phyloP scores from a whole-genome alignment of 92 coral and sea anemone genomes.

The Ricordea florida region DNA sequence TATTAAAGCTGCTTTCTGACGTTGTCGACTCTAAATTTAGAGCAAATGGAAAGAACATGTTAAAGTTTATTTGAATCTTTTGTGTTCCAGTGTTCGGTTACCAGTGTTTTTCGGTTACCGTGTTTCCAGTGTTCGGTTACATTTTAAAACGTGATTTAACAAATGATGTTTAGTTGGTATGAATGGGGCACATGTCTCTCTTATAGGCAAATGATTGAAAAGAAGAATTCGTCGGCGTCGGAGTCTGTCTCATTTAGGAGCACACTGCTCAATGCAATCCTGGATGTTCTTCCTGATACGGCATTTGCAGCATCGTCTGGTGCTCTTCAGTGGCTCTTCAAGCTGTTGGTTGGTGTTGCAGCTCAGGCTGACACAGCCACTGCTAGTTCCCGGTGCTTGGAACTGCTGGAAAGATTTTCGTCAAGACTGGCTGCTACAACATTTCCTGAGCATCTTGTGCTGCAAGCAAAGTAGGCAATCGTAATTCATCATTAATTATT shows the following conservation, averaged over 20 bases:
- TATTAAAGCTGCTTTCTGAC: no score
- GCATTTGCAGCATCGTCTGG: conserved; percentile 83
- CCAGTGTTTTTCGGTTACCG: no score
- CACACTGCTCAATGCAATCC: conserved; percentile 66
- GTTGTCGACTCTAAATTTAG: no score
- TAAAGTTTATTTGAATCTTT: no score
- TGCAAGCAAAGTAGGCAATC: conserved; percentile 72
- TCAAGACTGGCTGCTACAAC: conserved; percentile 59
- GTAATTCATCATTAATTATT: no score
- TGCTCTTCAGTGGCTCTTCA: conserved; percentile 85
- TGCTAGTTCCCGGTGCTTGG: conserved; percentile 74
- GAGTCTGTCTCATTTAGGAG: conserved; percentile 59
- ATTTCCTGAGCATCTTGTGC: conserved; percentile 61
- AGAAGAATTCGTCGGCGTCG: neutral
- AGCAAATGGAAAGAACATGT: no score
- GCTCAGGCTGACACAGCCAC: conserved; percentile 65
- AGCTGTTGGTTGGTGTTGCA: conserved; percentile 76
- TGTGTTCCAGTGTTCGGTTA: no score
- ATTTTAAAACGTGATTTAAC: no score
- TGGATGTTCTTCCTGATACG: conserved; percentile 74
- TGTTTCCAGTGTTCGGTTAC: no score
- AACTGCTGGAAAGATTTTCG: conserved; percentile 74
- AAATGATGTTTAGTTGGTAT: neutral
- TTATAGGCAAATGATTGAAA: conserved; percentile 5
- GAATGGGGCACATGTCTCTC: conserved; percentile 16